Base-by-base conservation (phyloP, 2,888 invertebrate genomes). In the Dasysyrphus albostriatus region DNA sequence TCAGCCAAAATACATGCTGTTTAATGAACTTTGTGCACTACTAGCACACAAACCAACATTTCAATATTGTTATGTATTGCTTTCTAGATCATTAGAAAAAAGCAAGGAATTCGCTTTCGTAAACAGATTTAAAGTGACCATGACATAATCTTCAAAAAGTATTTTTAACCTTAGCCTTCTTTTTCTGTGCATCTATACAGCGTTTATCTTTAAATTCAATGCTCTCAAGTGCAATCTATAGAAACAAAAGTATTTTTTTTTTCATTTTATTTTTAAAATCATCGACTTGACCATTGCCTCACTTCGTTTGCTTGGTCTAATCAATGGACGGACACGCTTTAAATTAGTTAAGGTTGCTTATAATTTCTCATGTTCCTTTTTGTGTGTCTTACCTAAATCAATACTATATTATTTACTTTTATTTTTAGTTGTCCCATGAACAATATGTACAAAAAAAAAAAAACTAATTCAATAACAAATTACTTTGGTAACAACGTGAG, bases 111-210 rank as follows among this genome's bases (percentile, higher is more conserved):
- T 44, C 29, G n/a, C 8, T 63, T 29, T 49, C 12, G 32, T 34
- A 65, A 65, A 65, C 34, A 32, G n/a, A 63, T 42, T n/a, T 63
- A 12, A 63, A 42, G 5, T 29, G 76, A 34, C 56, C 67, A 58
- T 65, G 76, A 58, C 76, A 76, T 76, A 76, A 59, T 67, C 58
- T 59, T 59, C 59, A 19, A 76, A 54, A 49, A 37, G 19, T 61
- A 69, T 54, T 59, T 37, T 16, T 39, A 58, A 63, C 54, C 75
- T 80, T 65, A 42, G 54, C 47, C 59, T 37, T 61, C 49, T 69
- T 32, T 58, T n/a, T 42, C 5, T 24, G 9, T 7, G 29, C 16
- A 51, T 24, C 12, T 51, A 51, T 29, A 6, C 14, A 10, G 39
- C 6, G 8, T 51, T 37, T 49, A 29, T n/a, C 59, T 34, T 39